Evolutionary conservation across 2,888 invertebrate species (phyloP), one percentile per base, ranked within the genome.

Genomic region (Gymnoscelis rufifasciata): DNA sequence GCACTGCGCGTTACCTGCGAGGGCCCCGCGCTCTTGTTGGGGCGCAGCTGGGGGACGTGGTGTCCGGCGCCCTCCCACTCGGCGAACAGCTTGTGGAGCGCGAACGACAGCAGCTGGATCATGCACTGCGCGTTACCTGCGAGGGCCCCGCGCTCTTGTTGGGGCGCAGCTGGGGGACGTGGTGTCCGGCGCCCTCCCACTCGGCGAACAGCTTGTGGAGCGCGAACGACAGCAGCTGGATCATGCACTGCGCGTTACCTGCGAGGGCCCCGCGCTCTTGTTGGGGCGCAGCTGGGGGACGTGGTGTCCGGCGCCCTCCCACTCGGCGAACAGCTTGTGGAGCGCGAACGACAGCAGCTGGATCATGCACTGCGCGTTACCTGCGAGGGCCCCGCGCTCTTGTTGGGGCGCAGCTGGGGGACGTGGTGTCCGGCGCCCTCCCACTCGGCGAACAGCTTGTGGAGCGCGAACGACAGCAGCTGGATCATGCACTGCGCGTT

Each of bases 301-400:
- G 63, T 70, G 89, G 70, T 90, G 92, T 0, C 94, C 94, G 62
- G 93, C 93, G 63, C 90, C 91, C 77, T 94, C 94, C 95, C 95
- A 95, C 19, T 94, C 93, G 1, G 91, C 79, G 76, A 95, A 94
- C 47, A 96, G 87, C 81, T 95, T 95, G 78, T 93, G 94, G 49
- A 96, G 89, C 51, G 95, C 95, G 83, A 93, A 95, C 19, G 94
- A 94, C 3, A 95, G 95, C 62, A 95, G 89, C 74, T 94, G 94
- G 56, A 94, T 91, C 95, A 95, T 95, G 0, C n/a, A 39, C 47
- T 95, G 89, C 29, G 78, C 66, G 44, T 83, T 82, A 35, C 75
- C 81, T 31, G 68, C 73, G 3, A 10, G 8, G 35, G 45, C 48
- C 8, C 7, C 37, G 5, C 19, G 3, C 19, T 19, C n/a, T n/a